A percentile compares a stretch with the other conserved stretches of the same genome.
These are phyloP conservation scores for Macrosiphum euphorbiae DNA, from an alignment of 2,888 invertebrate species.

Conservation along the genomic window DNA sequence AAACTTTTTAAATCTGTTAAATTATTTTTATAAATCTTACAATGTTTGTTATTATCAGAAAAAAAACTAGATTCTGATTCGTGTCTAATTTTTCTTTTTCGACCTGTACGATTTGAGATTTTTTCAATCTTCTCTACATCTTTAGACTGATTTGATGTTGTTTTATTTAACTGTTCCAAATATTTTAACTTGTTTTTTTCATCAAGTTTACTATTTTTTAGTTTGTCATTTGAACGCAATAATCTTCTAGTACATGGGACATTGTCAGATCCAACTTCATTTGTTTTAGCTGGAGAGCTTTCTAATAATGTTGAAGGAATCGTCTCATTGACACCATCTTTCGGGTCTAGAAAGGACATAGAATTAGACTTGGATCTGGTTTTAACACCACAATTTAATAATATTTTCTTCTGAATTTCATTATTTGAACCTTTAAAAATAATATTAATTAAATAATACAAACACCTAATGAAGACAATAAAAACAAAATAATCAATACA, in stretches of 20 bases:
- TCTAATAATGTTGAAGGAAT: not conserved
- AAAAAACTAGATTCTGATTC: constrained; percentile 43
- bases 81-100: constrained; percentile 41
- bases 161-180: constrained; percentile 3
- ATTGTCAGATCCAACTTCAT: not conserved
- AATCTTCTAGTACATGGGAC: constrained; percentile 27
- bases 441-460: not conserved
- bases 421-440: constrained; percentile 19
- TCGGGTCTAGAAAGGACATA: constrained; percentile 25
- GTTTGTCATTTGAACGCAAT: constrained; percentile 39
- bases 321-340: not conserved
- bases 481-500: not conserved
- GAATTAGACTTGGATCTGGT: constrained; percentile 37
- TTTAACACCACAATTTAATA: not conserved
- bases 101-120: not conserved
- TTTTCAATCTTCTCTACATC: not conserved
- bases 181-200: constrained; percentile 8
- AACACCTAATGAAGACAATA: not conserved
- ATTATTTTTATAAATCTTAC: not conserved
- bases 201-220: constrained; percentile 7
- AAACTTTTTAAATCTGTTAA: not conserved
- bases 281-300: not conserved
- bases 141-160: not conserved
- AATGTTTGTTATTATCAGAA: constrained; percentile 39
- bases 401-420: constrained; percentile 6